Evolutionary conservation across 2,888 invertebrate species (phyloP), one percentile per base, ranked within the genome.

Genomic region (Mythimna vitellina): DNA sequence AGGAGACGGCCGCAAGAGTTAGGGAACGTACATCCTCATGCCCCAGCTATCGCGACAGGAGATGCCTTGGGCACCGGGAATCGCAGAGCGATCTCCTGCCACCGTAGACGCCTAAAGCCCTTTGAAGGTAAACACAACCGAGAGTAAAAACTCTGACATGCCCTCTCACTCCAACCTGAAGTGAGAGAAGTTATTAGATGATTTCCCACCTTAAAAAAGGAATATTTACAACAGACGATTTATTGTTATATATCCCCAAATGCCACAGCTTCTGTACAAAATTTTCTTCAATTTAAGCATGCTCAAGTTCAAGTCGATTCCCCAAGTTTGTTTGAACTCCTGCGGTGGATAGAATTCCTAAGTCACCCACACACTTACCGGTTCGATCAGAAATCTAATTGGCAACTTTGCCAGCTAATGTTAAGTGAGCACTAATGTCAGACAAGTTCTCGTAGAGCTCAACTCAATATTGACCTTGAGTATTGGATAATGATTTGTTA

Each of bases 391-490:
- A 25, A 57, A 38, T n/a, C 20, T 57, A 57, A 57, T 75, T 65
- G 32, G 17, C 8, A 58, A 58, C n/a, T 76, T 68, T 29, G 10
- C 10, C 20, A 46, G 10, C 25, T n/a, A 22, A 32, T 12, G 20
- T 65, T 12, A 35, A 42, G 9, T 32, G 42, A n/a, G 10, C 12
- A 38, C 5, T 22, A 22, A 53, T 17, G 5, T 42, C 4, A 17
- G 38, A n/a, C 1, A 51, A 17, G 12, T 65, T 57, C 32, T 22
- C 20, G 20, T 32, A 5, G 20, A 53, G 7, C 1, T 7, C 3
- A 25, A 70, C 49, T 49, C 42, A 54, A 56, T 42, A 42, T 46
- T 57, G 17, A 69, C n/a, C 12, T n/a, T 69, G 12, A 25, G 25
- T 56, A 57, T 57, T 46, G 20, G 12, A 5, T 22, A 49, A 3